Conservation (phyloP, 1,140 invertebrate species). For the Aradophagus sp. region DNA sequence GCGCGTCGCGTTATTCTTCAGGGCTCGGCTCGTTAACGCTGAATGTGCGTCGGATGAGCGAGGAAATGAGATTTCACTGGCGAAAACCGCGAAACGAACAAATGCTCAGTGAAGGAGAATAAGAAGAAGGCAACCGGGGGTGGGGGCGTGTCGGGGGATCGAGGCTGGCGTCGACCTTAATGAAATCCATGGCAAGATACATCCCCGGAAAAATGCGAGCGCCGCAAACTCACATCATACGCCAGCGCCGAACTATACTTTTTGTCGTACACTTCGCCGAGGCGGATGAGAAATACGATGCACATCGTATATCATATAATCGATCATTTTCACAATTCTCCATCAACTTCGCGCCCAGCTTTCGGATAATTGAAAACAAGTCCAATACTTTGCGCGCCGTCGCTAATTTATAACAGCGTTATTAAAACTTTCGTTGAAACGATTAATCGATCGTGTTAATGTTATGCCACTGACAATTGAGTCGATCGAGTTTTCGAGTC, state of each 20-base stretch:
- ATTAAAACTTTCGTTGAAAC: constrained; percentile 15
- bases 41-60: constrained; percentile 58
- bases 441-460: constrained; percentile 18
- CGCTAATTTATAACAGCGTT: constrained; percentile 27
- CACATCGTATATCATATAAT: constrained; percentile 38
- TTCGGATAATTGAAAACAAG: constrained; percentile 37
- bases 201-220: constrained; percentile 42
- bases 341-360: constrained; percentile 17
- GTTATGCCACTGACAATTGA: neutral
- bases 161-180: constrained; percentile 49
- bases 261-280: constrained; percentile 9
- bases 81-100: constrained; percentile 57
- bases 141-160: too few species aligned
- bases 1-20: constrained; percentile 60
- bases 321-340: constrained; percentile 41
- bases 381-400: constrained; percentile 18
- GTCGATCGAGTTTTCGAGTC: constrained; percentile 4
- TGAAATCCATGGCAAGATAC: constrained; percentile 51
- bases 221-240: too few species aligned
- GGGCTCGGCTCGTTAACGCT: constrained; percentile 59
- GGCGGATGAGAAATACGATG: constrained; percentile 25
- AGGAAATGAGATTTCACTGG: constrained; percentile 58
- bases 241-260: constrained; percentile 35
- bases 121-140: constrained; percentile 25
- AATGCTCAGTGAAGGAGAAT: constrained; percentile 48